Evolutionary conservation across 2,113 vertebrate species (phyloP), one percentile per base, ranked within the genome.

Genomic region (Mobula hypostoma): DNA sequence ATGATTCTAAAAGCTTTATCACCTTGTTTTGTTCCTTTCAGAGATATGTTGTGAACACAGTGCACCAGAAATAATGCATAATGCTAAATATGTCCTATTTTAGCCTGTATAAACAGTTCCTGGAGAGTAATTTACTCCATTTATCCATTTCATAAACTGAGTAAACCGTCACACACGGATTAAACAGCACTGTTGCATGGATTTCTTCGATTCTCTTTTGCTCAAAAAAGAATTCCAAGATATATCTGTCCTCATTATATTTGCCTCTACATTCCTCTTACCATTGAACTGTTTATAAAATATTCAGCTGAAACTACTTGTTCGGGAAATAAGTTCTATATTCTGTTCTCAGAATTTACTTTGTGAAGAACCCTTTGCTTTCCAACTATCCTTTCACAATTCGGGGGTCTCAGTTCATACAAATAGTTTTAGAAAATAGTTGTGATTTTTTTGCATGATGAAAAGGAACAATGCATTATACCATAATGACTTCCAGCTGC

Each of bases 401-500:
- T n/a, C n/a, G n/a, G 17, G 48, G 85, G 85, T 61, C 85, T 90
- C 61, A n/a, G 14, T 66, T 66, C 40, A 66, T 74, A 24, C 40
- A 90, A 90, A 90, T 90, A 90, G 85, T 90, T 61, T 88, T 88
- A 90, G 29, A 90, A 63, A 88, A 61, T 32, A 63, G n/a, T 66
- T n/a, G 61, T 32, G 61, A 63, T 88, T 90, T 74, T 90, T 32
- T 79, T 66, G 32, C 85, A 66, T 90, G 15, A 15, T 90, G n/a
- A 61, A 90, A 66, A 90, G 85, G 85, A 90, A 90, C 85, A 90
- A 90, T 90, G 85, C 61, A 90, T 19, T 19, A 66, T 61, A n/a
- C 61, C 85, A 36, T 90, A 90, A 68, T 29, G 63, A 66, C 66
- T 90, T n/a, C 85, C 85, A 66, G 85, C 85, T 66, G 85, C 85